phyloP scores from a whole-genome alignment of 2,113 vertebrate species.

The Leptodactylus fuscus region DNA sequence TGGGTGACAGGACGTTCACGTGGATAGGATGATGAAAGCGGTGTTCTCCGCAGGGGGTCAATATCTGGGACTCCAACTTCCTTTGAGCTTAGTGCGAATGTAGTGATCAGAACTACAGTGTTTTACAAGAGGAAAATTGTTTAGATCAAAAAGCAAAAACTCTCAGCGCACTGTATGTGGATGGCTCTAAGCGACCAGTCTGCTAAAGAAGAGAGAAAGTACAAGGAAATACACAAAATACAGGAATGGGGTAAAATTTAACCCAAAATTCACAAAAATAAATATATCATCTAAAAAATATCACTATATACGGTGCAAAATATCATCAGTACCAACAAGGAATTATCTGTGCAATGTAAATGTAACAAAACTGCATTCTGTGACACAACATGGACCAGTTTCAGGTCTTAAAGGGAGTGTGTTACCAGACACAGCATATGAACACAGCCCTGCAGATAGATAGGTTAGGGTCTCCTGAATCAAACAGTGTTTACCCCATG shows the following conservation, averaged over 20 bases:
- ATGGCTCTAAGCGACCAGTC: neutral
- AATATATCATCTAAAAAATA: neutral
- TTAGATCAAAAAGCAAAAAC: neutral
- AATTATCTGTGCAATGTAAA: no score
- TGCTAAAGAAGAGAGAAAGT: neutral
- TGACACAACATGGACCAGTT: no score
- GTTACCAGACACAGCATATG: no score
- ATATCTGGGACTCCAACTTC: neutral
- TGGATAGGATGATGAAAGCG: neutral
- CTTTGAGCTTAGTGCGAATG: neutral
- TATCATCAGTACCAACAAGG: no score
- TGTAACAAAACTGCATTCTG: no score
- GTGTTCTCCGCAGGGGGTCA: neutral
- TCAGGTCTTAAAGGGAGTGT: no score
- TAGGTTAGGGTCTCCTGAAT: no score
- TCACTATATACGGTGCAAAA: no score
- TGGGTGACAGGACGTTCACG: neutral
- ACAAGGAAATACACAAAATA: neutral
- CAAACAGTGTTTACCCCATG: no score
- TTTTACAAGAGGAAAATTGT: neutral
- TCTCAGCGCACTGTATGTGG: neutral
- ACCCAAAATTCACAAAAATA: neutral
- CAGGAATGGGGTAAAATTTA: neutral
- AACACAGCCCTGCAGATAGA: no score
- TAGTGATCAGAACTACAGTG: neutral